Evolutionary conservation across 2,888 invertebrate genomes (phyloP).

Genomic region (Andrena hattorfiana): DNA sequence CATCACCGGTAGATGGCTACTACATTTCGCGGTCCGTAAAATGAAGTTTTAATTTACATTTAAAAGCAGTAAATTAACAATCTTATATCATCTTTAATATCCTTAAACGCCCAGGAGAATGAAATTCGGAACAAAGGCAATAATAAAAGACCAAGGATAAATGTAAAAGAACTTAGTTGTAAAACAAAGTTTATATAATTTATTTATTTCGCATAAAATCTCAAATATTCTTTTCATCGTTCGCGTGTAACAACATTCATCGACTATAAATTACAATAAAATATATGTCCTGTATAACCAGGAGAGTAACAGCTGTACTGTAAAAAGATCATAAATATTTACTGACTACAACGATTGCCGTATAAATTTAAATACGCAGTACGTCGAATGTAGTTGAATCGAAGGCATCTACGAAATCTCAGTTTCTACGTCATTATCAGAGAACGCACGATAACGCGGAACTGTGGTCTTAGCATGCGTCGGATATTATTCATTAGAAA

Average conservation of each 20-base stretch:
- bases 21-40: too few species aligned
- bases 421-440: conserved; percentile 47
- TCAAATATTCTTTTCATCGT: conserved; percentile 48
- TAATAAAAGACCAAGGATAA: background rate
- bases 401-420: conserved; percentile 42
- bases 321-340: conserved; percentile 71
- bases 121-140: too few species aligned
- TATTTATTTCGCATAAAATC: conserved; percentile 63
- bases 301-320: conserved; percentile 72
- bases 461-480: background rate
- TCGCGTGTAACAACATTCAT: conserved; percentile 53
- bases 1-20: too few species aligned
- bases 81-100: too few species aligned
- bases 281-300: conserved; percentile 80
- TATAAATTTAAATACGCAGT: conserved; percentile 35
- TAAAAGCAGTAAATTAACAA: too few species aligned
- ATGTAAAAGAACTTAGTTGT: conserved; percentile 13
- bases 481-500: background rate
- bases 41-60: too few species aligned
- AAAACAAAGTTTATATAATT: conserved; percentile 69
- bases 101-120: too few species aligned
- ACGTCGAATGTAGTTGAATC: conserved; percentile 21
- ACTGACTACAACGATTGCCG: conserved; percentile 61
- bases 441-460: background rate
- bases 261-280: conserved; percentile 78